These are phyloP conservation scores for Pachypanchax playfairii DNA, from an alignment of 2,113 vertebrate genomes.

Conservation along the genomic window DNA sequence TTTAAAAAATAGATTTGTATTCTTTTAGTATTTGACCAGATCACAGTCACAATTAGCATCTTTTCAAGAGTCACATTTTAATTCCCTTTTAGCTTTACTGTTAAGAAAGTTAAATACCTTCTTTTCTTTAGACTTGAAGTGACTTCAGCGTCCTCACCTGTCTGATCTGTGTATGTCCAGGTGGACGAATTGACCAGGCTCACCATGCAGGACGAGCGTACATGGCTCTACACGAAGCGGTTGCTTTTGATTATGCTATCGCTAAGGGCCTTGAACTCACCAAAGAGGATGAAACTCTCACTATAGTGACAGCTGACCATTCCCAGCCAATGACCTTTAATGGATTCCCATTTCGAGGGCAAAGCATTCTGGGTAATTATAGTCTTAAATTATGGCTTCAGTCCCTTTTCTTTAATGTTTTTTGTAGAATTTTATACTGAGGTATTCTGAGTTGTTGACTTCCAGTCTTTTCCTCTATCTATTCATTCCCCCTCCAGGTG, in stretches of 20 bases:
- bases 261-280: slow-evolving; percentile 77
- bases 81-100: too few species aligned
- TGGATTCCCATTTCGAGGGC: slow-evolving; percentile 79
- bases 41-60: too few species aligned
- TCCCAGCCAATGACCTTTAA: slow-evolving; percentile 78
- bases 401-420: too few species aligned
- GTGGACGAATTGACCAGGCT: slow-evolving; percentile 82
- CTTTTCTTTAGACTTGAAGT: too few species aligned
- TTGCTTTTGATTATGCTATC: slow-evolving; percentile 75
- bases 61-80: too few species aligned
- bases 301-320: slow-evolving; percentile 80
- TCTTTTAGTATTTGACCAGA: too few species aligned
- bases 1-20: too few species aligned
- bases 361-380: slow-evolving; percentile 80
- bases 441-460: too few species aligned
- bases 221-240: slow-evolving; percentile 79
- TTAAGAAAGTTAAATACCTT: too few species aligned
- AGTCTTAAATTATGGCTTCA: neutral
- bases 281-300: slow-evolving; percentile 77
- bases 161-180: slow-evolving; percentile 42
- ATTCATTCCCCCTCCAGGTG: slow-evolving; percentile 8
- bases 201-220: slow-evolving; percentile 72
- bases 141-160: neutral
- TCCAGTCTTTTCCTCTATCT: neutral
- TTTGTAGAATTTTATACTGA: neutral